Percentiles rank a stretch among this genome's conserved stretches.
These are phyloP conservation scores for Paramormyrops hopkinsi DNA, from an alignment of 2,797 vertebrate genomes.

Conservation along the genomic window DNA sequence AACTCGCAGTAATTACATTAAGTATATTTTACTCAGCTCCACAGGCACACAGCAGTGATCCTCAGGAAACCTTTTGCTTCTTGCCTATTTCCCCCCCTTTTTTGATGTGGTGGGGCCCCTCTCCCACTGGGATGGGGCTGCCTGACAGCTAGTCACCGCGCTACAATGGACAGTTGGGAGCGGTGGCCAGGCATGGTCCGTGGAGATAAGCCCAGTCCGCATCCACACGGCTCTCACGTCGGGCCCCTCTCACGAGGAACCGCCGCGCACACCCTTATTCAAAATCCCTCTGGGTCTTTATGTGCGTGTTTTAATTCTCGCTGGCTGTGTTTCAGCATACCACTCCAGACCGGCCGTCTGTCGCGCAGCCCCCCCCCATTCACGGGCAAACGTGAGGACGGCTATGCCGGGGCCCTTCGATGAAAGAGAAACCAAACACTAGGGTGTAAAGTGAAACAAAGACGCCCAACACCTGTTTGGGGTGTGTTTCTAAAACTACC, in stretches of 20 bases:
- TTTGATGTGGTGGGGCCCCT: background rate
- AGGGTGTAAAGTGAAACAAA: constrained; percentile 53
- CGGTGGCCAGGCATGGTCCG: constrained; percentile 63
- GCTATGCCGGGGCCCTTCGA: constrained; percentile 54
- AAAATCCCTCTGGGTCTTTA: constrained; percentile 42
- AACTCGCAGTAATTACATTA: background rate
- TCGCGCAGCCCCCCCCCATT: constrained; percentile 26
- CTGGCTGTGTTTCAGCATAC: constrained; percentile 22
- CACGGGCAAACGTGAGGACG: constrained; percentile 62
- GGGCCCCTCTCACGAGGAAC: constrained; percentile 53
- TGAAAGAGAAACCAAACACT: constrained; percentile 43
- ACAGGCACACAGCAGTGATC: background rate
- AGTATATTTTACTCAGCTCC: background rate
- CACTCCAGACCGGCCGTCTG: constrained; percentile 31
- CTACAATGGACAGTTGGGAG: constrained; percentile 58
- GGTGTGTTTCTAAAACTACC: background rate
- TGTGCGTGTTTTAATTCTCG: constrained; percentile 25
- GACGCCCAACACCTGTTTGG: constrained; percentile 30
- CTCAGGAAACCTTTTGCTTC: background rate
- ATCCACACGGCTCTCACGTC: constrained; percentile 65
- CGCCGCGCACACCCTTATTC: constrained; percentile 49
- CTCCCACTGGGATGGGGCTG: constrained; percentile 41
- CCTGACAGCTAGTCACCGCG: constrained; percentile 53
- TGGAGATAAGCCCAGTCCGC: constrained; percentile 75
- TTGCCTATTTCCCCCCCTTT: background rate